Evolutionary conservation across 2,888 invertebrate genomes (phyloP).

Genomic region (Apantesis nais): DNA sequence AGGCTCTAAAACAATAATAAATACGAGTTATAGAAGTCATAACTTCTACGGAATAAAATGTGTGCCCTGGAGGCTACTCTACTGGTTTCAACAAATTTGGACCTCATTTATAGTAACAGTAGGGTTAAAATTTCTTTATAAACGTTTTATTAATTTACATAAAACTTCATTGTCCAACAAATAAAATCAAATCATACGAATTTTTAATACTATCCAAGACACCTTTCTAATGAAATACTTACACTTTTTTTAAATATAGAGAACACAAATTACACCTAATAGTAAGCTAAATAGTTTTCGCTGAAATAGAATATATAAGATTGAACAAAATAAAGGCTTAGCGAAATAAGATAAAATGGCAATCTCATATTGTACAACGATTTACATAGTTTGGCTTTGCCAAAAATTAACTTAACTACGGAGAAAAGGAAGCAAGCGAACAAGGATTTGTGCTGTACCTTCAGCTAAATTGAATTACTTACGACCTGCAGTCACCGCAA

Average conservation of each 20-base stretch:
- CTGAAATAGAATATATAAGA: slow-evolving; percentile 8
- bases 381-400: slow-evolving; percentile 34
- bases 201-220: background rate
- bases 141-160: no score
- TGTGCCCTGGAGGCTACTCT: no score
- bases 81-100: no score
- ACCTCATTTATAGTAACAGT: no score
- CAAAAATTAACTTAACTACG: slow-evolving; percentile 52
- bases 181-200: background rate
- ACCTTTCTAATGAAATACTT: background rate
- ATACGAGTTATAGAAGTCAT: no score
- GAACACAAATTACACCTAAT: background rate
- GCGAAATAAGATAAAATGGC: slow-evolving; percentile 29
- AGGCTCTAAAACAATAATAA: no score
- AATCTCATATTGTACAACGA: slow-evolving; percentile 29
- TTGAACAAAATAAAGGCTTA: slow-evolving; percentile 16
- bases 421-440: slow-evolving; percentile 43
- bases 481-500: slow-evolving; percentile 25
- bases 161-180: background rate
- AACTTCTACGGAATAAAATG: no score
- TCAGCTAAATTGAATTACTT: slow-evolving; percentile 44
- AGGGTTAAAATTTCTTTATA: no score
- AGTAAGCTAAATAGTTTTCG: background rate
- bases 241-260: background rate
- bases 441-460: slow-evolving; percentile 35